Conservation (phyloP, 2,888 invertebrate genomes). For the Cephus rjabovi region DNA sequence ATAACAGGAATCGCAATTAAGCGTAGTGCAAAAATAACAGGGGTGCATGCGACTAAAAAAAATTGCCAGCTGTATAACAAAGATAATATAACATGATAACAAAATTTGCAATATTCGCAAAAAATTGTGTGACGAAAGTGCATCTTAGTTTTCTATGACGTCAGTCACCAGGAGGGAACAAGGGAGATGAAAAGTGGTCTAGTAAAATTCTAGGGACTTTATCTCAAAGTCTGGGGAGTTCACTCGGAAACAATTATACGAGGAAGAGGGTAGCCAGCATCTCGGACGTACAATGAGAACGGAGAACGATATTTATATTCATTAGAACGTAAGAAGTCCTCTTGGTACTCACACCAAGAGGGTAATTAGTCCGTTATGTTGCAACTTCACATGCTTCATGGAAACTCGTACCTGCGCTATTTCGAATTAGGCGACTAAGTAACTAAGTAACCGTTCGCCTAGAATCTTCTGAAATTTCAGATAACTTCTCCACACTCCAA, state of each 20-base stretch:
- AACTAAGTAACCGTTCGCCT: conserved; percentile 7
- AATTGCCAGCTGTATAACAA: not conserved
- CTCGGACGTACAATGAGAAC: conserved; percentile 10
- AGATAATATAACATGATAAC: not conserved
- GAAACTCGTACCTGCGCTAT: conserved; percentile 34
- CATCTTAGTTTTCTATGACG: not conserved
- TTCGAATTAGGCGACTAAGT: conserved; percentile 28
- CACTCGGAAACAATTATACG: conserved; percentile 49
- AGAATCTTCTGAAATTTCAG: not conserved
- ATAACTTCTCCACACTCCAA: not conserved
- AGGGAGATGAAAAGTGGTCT: conserved; percentile 13
- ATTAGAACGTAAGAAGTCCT: conserved; percentile 44
- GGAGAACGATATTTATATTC: conserved; percentile 48
- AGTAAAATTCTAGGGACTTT: conserved; percentile 49
- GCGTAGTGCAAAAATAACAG: not conserved
- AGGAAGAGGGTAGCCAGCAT: conserved; percentile 5
- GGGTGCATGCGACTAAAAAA: not conserved
- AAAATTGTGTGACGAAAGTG: not conserved
- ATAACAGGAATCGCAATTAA: not conserved
- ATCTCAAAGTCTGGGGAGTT: conserved; percentile 40
- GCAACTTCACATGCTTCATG: conserved; percentile 37
- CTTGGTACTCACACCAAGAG: not conserved
- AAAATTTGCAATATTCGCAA: not conserved
- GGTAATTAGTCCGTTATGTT: not conserved
- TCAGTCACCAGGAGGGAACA: not conserved